phyloP scores from a whole-genome alignment of 2,113 vertebrate species.

The Eptatretus burgeri region DNA sequence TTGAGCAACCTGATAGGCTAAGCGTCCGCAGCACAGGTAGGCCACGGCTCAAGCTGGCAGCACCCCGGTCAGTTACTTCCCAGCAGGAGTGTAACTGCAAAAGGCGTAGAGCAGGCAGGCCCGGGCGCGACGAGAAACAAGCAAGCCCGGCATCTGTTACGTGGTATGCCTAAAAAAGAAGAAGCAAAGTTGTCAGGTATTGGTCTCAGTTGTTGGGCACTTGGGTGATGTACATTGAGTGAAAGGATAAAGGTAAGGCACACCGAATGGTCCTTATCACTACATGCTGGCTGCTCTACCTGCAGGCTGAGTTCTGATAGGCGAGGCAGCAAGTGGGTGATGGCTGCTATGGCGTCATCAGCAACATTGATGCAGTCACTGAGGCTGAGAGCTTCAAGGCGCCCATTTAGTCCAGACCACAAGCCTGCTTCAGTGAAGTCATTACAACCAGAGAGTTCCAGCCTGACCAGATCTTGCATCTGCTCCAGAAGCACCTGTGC shows the following conservation, averaged over 20 bases:
- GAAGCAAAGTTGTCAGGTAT: not conserved
- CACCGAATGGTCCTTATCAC: too few species aligned
- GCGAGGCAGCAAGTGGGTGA: not conserved
- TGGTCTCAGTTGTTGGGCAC: too few species aligned
- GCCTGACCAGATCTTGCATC: not conserved
- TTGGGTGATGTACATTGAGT: too few species aligned
- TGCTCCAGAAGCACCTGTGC: constrained; percentile 6
- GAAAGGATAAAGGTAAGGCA: too few species aligned
- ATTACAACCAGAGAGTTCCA: not conserved
- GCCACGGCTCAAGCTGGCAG: not conserved
- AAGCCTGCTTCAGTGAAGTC: constrained; percentile 2
- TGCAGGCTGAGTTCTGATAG: constrained; percentile 1
- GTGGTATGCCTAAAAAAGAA: not conserved
- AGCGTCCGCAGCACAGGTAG: not conserved
- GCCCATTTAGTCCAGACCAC: not conserved
- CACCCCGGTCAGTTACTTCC: constrained; percentile 1
- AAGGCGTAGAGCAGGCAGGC: not conserved
- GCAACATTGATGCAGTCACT: constrained; percentile 4
- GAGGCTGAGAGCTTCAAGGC: not conserved
- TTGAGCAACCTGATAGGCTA: not conserved
- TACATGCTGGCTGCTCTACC: not conserved
- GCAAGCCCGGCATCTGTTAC: not conserved
- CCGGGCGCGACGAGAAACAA: not conserved
- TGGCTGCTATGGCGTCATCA: constrained; percentile 4
- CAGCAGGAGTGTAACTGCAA: not conserved